These are phyloP conservation scores for Drosophila vallismaia DNA, from an alignment of 2,888 invertebrate species.

Conservation along the genomic window DNA sequence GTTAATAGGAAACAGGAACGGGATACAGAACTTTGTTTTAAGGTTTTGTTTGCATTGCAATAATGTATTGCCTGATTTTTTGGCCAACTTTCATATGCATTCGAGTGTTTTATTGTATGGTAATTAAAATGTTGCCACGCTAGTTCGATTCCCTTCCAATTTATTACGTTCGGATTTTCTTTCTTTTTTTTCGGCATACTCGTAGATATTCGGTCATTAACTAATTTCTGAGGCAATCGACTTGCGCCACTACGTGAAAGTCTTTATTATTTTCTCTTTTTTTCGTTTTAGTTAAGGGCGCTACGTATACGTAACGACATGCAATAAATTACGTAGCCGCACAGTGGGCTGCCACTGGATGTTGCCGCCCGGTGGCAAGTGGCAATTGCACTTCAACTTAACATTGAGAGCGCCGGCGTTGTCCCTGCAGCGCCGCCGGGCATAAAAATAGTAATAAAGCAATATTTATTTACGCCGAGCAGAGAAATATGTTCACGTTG, in stretches of 20 bases:
- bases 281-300: slow-evolving; percentile 24
- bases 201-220: slow-evolving; percentile 75
- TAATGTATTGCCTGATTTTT: slow-evolving; percentile 50
- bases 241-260: slow-evolving; percentile 58
- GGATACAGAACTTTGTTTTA: slow-evolving; percentile 2
- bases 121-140: slow-evolving; percentile 67
- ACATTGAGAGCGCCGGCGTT: slow-evolving; percentile 62
- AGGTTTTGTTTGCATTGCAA: not conserved
- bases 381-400: slow-evolving; percentile 69
- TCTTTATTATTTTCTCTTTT: slow-evolving; percentile 35
- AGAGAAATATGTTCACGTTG: slow-evolving; percentile 62
- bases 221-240: slow-evolving; percentile 77
- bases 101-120: slow-evolving; percentile 76
- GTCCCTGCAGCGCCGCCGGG: slow-evolving; percentile 54
- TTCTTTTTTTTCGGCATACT: slow-evolving; percentile 58
- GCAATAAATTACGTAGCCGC: slow-evolving; percentile 68
- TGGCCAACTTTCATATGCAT: slow-evolving; percentile 73
- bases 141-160: slow-evolving; percentile 49
- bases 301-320: slow-evolving; percentile 47
- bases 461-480: slow-evolving; percentile 21
- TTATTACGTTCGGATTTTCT: slow-evolving; percentile 24
- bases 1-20: not conserved
- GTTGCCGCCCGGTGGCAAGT: not conserved
- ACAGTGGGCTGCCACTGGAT: slow-evolving; percentile 38
- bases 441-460: slow-evolving; percentile 27